Conservation (phyloP, 1,140 invertebrate species). For the Ceratosolen fusciceps region DNA sequence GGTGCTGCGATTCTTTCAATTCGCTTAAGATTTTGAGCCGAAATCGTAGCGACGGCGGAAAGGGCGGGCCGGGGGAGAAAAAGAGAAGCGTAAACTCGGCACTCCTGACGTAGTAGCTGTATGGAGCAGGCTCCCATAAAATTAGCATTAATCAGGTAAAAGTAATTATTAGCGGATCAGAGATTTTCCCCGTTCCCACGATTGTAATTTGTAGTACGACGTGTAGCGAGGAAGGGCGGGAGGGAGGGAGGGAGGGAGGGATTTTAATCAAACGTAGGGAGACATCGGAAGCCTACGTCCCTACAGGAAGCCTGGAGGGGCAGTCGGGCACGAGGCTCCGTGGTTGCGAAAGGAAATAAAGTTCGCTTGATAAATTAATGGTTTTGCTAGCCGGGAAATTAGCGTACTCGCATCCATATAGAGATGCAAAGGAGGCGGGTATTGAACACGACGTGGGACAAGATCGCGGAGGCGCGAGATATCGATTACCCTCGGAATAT, state of each 20-base stretch:
- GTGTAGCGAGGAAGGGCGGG: neutral
- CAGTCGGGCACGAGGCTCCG: neutral
- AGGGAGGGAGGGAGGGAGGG: neutral
- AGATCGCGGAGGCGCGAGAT: constrained; percentile 22
- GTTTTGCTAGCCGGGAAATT: constrained; percentile 29
- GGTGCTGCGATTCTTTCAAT: no score
- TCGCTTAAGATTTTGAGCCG: no score
- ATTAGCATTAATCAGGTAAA: constrained; percentile 21
- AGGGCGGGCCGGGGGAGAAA: no score
- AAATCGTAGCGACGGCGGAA: no score
- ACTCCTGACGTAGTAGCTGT: neutral
- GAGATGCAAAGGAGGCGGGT: constrained; percentile 25
- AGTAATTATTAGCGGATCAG: neutral
- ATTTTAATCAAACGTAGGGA: neutral
- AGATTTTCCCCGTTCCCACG: constrained; percentile 32
- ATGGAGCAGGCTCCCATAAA: neutral
- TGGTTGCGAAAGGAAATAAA: constrained; percentile 10
- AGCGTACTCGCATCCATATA: constrained; percentile 14
- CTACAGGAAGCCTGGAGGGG: no score
- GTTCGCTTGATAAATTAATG: constrained; percentile 25
- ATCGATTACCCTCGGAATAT: constrained; percentile 34
- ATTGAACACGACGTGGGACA: constrained; percentile 40
- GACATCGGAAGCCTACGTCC: neutral
- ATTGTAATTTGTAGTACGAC: constrained; percentile 11
- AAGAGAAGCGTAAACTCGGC: neutral